Conservation (phyloP, 2,113 vertebrate species). For the cattle (Bos taurus) region DNA sequence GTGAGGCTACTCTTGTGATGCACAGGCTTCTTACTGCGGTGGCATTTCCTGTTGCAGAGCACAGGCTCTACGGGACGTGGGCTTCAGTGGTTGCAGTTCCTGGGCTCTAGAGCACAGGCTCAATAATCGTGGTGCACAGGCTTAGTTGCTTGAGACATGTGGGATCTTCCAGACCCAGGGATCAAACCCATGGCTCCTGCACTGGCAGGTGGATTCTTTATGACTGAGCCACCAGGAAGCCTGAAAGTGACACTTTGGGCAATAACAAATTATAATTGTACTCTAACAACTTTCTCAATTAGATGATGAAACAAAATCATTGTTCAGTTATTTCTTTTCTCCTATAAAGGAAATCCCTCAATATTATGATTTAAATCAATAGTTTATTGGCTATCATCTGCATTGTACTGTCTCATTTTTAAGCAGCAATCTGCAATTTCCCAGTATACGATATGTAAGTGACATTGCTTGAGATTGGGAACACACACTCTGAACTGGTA, state of each 20-base stretch:
- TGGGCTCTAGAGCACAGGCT: background rate
- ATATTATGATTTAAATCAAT: background rate
- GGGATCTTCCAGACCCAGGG: background rate
- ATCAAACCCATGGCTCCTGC: background rate
- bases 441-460: background rate
- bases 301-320: background rate
- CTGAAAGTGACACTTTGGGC: background rate
- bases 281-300: background rate
- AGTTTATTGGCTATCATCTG: background rate
- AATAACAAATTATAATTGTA: background rate
- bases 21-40: background rate
- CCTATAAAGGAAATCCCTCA: background rate
- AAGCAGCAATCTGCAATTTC: background rate
- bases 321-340: background rate
- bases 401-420: background rate
- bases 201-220: background rate
- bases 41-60: background rate
- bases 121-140: background rate
- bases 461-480: background rate
- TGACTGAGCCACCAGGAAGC: background rate
- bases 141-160: background rate
- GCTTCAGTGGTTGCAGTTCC: background rate
- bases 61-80: background rate
- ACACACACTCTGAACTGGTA: background rate
- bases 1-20: background rate